These are phyloP conservation scores for Drymodes brunneopygia DNA, from an alignment of 2,113 vertebrate species.

Conservation along the genomic window DNA sequence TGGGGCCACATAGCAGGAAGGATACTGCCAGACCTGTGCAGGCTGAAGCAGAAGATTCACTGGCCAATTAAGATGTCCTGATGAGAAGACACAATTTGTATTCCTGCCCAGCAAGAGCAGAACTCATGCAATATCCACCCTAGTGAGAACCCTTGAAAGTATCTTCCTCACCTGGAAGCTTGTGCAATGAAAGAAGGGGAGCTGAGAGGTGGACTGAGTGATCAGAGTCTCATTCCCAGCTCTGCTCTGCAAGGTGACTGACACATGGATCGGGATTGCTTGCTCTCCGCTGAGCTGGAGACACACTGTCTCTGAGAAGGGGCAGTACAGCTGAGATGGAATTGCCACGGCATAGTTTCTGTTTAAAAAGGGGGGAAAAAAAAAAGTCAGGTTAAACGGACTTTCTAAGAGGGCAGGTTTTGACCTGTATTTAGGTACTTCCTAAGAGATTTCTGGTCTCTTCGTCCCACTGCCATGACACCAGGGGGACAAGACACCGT, in stretches of 20 bases:
- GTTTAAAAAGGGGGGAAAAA: background rate
- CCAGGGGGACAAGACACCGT: rapidly evolving
- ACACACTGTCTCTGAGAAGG: conserved; percentile 43
- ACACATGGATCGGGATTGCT: background rate
- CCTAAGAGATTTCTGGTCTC: background rate
- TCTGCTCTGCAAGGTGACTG: conserved; percentile 23
- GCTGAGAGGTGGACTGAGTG: background rate
- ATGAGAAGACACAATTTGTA: background rate
- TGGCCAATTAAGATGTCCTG: background rate
- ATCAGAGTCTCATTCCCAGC: conserved; percentile 37
- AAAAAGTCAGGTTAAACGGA: background rate
- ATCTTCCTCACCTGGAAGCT: conserved; percentile 43
- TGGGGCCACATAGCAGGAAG: background rate
- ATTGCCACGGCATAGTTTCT: conserved; percentile 51
- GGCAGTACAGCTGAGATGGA: conserved; percentile 42
- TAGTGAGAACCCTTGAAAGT: background rate
- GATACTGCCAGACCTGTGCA: background rate
- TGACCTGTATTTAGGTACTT: background rate
- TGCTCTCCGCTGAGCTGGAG: conserved; percentile 39
- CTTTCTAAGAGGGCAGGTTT: background rate
- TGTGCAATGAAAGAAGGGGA: conserved; percentile 19
- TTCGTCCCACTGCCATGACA: background rate
- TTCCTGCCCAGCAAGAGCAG: background rate
- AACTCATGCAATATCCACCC: background rate
- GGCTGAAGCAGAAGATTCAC: background rate